A percentile compares a stretch with the other conserved stretches of the same genome.
These are phyloP conservation scores for Myotis lucifugus DNA, from an alignment of 2,113 vertebrate genomes.

Conservation along the genomic window DNA sequence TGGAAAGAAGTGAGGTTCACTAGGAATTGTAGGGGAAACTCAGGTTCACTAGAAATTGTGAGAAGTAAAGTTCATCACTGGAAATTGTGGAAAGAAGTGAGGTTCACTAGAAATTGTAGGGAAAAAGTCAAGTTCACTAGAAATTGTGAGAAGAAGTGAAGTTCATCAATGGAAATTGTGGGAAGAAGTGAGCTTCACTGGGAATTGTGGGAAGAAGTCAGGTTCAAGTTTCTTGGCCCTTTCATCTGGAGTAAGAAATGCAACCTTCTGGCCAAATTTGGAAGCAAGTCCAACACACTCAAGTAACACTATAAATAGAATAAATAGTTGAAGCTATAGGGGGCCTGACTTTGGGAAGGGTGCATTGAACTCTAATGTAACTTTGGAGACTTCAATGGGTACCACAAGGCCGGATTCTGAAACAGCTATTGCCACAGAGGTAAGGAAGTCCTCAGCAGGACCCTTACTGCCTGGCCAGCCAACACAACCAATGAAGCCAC, in stretches of 20 bases:
- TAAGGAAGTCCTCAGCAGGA: not conserved
- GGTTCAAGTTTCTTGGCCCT: conserved; percentile 34
- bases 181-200: not conserved
- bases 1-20: not conserved
- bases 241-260: conserved; percentile 38
- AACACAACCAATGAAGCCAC: not conserved
- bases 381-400: not conserved
- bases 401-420: not conserved
- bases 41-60: not conserved
- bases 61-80: not conserved
- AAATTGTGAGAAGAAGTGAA: not conserved
- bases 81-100: not conserved
- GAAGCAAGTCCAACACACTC: not conserved
- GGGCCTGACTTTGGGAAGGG: not conserved
- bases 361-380: not conserved
- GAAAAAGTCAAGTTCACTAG: not conserved
- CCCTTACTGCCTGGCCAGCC: not conserved
- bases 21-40: not conserved
- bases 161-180: not conserved
- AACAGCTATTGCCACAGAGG: not conserved
- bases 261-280: conserved; percentile 11
- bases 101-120: not conserved
- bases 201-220: not conserved
- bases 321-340: not conserved
- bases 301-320: not conserved